These are phyloP conservation scores for Drosophila neotestacea DNA, from an alignment of 2,888 invertebrate species.

Conservation along the genomic window DNA sequence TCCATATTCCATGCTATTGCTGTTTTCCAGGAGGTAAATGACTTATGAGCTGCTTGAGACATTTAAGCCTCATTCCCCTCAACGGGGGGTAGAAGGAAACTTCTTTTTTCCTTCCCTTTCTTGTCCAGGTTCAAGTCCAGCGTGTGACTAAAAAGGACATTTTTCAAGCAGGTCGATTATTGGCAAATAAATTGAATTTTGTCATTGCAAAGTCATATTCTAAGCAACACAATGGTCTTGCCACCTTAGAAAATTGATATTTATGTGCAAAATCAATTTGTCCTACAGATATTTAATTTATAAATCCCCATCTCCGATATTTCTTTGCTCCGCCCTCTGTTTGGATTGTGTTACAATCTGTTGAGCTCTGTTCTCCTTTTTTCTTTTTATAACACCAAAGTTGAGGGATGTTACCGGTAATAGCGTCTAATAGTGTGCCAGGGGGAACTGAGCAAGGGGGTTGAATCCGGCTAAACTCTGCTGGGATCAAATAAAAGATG, in stretches of 20 bases:
- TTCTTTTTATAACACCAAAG: constrained; percentile 33
- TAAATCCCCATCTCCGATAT: constrained; percentile 13
- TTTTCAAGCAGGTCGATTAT: constrained; percentile 62
- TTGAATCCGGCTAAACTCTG: not conserved
- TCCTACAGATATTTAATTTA: constrained; percentile 74
- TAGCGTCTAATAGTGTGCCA: constrained; percentile 19
- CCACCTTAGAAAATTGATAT: constrained; percentile 61
- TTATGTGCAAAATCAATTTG: constrained; percentile 73
- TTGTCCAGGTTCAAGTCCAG: constrained; percentile 25
- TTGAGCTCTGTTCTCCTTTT: constrained; percentile 27
- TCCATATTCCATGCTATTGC: constrained; percentile 60
- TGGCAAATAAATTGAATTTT: constrained; percentile 76
- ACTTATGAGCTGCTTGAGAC: constrained; percentile 70
- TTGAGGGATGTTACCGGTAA: constrained; percentile 42
- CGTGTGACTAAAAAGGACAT: constrained; percentile 57
- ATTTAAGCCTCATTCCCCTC: constrained; percentile 18
- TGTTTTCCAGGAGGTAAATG: constrained; percentile 64
- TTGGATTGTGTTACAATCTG: constrained; percentile 54
- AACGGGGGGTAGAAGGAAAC: constrained; percentile 6
- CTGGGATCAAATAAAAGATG: constrained; percentile 19
- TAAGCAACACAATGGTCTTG: constrained; percentile 53
- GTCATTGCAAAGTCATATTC: constrained; percentile 48
- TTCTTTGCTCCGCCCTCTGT: not conserved
- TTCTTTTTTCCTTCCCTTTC: not conserved
- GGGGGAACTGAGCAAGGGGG: constrained; percentile 5